Evolutionary conservation across 2,888 invertebrate species (phyloP), one percentile per base, ranked within the genome.

Genomic region (Incurvaria masculella): DNA sequence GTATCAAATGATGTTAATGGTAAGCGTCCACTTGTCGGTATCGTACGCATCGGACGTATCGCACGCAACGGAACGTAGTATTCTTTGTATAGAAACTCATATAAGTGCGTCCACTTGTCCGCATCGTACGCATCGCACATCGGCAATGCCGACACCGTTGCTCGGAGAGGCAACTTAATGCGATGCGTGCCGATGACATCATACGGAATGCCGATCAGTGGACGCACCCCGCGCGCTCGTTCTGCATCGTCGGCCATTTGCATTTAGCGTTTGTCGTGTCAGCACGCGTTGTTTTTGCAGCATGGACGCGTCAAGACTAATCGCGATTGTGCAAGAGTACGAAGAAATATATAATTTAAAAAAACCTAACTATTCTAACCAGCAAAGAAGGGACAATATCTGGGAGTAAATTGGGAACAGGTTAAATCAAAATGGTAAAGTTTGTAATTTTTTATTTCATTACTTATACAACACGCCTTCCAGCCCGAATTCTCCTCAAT

Each of bases 171-270:
- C 52, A 52, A 52, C 53, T 53, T 47, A 49, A n/a, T 51, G 48
- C 51, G 50, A 51, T 52, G 52, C 53, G 45, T 55, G 55, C 49
- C 50, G 50, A 55, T 53, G 51, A 52, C 49, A 51, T 54, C 53
- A 53, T 51, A 50, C 49, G 51, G 40, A 50, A 45, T 49, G 47
- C 45, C 51, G 49, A 48, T 48, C 46, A 48, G 75, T 71, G 71
- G 68, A 66, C 65, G 64, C 74, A 66, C 75, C 64, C 71, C 73
- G 73, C 76, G 74, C 72, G 75, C 58, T 64, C 64, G 64, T 65
- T 46, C 73, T 69, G 69, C 70, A 68, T 68, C 66, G 67, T 69
- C 59, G 69, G 66, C 72, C 76, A 78, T 78, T 78, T 75, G 74
- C 73, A 76, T 75, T 76, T 72, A 74, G 73, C 72, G 72, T 65